Conservation (phyloP, 2,888 invertebrate genomes). For the Rhagophthalmus giganteus region DNA sequence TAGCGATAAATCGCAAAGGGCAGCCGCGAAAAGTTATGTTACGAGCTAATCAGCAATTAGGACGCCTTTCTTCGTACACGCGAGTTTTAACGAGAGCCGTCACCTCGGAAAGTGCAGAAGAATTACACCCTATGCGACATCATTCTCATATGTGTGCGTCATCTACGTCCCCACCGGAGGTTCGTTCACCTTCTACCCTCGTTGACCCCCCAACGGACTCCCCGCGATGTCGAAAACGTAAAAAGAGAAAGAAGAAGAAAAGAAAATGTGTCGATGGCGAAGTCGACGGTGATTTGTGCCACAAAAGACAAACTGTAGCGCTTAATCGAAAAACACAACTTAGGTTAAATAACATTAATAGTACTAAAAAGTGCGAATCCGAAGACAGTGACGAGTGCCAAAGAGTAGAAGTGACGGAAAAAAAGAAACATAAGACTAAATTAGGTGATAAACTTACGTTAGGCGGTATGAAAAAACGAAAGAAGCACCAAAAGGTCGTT, state of each 20-base stretch:
- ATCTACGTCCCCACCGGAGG: constrained; percentile 12
- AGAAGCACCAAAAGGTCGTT: constrained; percentile 54
- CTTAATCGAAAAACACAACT: constrained; percentile 40
- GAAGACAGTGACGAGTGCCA: constrained; percentile 51
- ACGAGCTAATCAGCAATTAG: constrained; percentile 66
- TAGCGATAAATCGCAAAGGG: constrained; percentile 76
- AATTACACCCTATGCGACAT: constrained; percentile 56
- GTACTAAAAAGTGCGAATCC: constrained; percentile 38
- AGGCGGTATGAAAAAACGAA: constrained; percentile 57
- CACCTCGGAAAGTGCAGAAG: constrained; percentile 57
- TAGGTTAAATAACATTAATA: constrained; percentile 29
- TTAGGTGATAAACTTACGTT: constrained; percentile 47
- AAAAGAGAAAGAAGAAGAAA: constrained; percentile 59
- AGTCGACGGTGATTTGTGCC: constrained; percentile 52
- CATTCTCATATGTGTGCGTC: constrained; percentile 46
- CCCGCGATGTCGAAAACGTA: constrained; percentile 57
- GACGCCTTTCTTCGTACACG: constrained; percentile 75
- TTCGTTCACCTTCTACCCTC: constrained; percentile 36
- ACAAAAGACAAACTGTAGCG: constrained; percentile 51
- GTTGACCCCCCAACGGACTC: constrained; percentile 49
- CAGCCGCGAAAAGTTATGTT: constrained; percentile 74
- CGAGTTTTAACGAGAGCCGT: constrained; percentile 68
- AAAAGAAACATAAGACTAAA: constrained; percentile 56
- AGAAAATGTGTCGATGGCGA: constrained; percentile 49
- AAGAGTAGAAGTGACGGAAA: constrained; percentile 50